phyloP scores from a whole-genome alignment of 2,888 invertebrate species.

The Lithophane semibrunnea region DNA sequence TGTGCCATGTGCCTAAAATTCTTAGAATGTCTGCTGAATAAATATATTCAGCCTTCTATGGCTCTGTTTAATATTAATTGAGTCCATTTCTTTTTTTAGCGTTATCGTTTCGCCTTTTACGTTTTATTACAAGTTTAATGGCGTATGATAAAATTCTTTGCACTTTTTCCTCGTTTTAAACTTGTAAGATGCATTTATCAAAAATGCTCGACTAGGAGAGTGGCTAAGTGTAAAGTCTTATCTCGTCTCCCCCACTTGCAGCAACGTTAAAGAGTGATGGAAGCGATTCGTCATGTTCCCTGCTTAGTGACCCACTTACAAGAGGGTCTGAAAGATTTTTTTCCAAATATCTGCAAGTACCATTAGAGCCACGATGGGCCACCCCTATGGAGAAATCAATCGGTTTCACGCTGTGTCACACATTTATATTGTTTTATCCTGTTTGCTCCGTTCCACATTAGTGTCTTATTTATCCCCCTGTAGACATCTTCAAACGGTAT shows the following conservation, averaged over 20 bases:
- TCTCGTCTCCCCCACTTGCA: constrained; percentile 77
- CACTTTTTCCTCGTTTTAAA: constrained; percentile 55
- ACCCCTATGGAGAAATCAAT: constrained; percentile 80
- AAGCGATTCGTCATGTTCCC: constrained; percentile 86
- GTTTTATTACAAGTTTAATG: constrained; percentile 43
- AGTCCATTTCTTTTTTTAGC: constrained; percentile 59
- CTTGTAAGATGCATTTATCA: constrained; percentile 74
- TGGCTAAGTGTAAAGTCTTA: constrained; percentile 81
- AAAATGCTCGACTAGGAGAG: constrained; percentile 70
- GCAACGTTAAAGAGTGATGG: constrained; percentile 82
- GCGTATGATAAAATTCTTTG: constrained; percentile 47
- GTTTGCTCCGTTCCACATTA: constrained; percentile 68
- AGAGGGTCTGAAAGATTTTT: constrained; percentile 75
- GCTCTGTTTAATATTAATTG: constrained; percentile 77
- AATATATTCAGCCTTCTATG: constrained; percentile 82
- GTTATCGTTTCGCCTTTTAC: constrained; percentile 54
- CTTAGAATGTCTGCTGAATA: constrained; percentile 85
- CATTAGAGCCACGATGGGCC: constrained; percentile 70
- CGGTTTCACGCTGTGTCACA: constrained; percentile 76
- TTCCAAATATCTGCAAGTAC: constrained; percentile 73
- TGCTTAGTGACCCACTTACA: constrained; percentile 83
- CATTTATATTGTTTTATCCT: constrained; percentile 78
- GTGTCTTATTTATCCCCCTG: constrained; percentile 26
- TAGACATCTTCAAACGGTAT: constrained; percentile 14
- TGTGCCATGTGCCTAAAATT: constrained; percentile 82